These are phyloP conservation scores for Adelges cooleyi DNA, from an alignment of 1,140 invertebrate genomes.

Conservation along the genomic window DNA sequence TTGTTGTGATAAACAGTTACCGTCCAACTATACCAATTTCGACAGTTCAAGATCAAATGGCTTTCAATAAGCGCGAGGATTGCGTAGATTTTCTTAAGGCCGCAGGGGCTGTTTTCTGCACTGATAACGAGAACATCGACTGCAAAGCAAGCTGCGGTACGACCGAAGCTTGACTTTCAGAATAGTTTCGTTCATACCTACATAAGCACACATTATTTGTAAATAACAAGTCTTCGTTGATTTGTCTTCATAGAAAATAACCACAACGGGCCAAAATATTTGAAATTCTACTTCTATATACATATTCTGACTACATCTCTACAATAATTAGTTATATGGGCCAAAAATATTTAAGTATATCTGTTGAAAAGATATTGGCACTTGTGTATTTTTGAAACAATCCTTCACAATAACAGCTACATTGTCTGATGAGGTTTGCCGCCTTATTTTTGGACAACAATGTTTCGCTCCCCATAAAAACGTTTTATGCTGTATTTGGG, in stretches of 20 bases:
- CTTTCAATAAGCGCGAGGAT: conserved; percentile 68
- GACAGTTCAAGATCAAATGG: conserved; percentile 73
- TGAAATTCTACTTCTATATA: conserved; percentile 13
- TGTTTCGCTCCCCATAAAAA: background rate
- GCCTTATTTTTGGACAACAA: background rate
- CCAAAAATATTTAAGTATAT: conserved; percentile 6
- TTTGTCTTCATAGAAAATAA: conserved; percentile 22
- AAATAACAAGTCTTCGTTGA: conserved; percentile 23
- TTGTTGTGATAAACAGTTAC: conserved; percentile 67
- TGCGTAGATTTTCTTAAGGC: conserved; percentile 75
- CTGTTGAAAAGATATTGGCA: background rate
- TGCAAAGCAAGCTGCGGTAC: conserved; percentile 66
- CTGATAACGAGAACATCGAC: conserved; percentile 62
- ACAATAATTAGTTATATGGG: background rate
- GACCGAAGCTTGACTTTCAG: conserved; percentile 31
- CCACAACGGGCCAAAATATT: conserved; percentile 7
- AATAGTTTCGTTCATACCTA: conserved; percentile 19
- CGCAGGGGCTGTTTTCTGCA: conserved; percentile 63
- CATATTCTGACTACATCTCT: conserved; percentile 17
- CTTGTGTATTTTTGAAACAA: too few species aligned
- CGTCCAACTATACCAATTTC: conserved; percentile 76
- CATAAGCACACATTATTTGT: conserved; percentile 4
- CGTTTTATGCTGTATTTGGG: background rate
- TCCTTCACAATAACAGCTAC: background rate
- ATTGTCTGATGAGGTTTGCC: background rate